Percentiles rank a stretch among this genome's conserved stretches.
Evolutionary conservation across 2,113 vertebrate species (phyloP).

Genomic region (Notarius quadriscutis): DNA sequence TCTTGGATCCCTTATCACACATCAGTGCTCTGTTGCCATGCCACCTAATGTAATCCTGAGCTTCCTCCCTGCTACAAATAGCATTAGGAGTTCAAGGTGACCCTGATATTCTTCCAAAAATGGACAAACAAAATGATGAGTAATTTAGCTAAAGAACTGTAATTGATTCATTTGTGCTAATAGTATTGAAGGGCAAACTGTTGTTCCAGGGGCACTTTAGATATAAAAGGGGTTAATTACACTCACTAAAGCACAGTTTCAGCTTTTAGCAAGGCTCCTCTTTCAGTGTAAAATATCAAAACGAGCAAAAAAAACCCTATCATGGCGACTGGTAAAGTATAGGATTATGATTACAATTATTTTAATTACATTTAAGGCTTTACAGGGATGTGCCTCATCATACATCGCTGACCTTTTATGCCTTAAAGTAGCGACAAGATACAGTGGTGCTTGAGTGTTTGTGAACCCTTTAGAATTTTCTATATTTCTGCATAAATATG

Average conservation of each 20-base stretch:
- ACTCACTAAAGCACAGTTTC: not conserved
- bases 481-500: too few species aligned
- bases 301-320: not conserved
- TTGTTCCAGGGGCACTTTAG: not conserved
- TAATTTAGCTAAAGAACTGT: not conserved
- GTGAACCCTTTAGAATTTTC: too few species aligned
- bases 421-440: too few species aligned
- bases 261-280: slow-evolving; percentile 41
- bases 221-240: slow-evolving; percentile 4
- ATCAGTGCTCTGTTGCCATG: not conserved
- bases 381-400: too few species aligned
- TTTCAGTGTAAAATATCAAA: not conserved
- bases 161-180: not conserved
- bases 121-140: not conserved
- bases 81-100: slow-evolving; percentile 19
- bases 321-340: too few species aligned
- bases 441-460: too few species aligned
- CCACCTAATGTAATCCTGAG: slow-evolving; percentile 8
- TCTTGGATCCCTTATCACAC: not conserved
- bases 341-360: too few species aligned
- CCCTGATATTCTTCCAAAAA: slow-evolving; percentile 15
- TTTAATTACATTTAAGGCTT: too few species aligned
- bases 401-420: too few species aligned
- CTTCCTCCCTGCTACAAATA: not conserved
- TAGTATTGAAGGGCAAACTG: not conserved